phyloP scores from a whole-genome alignment of 2,113 vertebrate species.

The Cephalopterus ornatus region DNA sequence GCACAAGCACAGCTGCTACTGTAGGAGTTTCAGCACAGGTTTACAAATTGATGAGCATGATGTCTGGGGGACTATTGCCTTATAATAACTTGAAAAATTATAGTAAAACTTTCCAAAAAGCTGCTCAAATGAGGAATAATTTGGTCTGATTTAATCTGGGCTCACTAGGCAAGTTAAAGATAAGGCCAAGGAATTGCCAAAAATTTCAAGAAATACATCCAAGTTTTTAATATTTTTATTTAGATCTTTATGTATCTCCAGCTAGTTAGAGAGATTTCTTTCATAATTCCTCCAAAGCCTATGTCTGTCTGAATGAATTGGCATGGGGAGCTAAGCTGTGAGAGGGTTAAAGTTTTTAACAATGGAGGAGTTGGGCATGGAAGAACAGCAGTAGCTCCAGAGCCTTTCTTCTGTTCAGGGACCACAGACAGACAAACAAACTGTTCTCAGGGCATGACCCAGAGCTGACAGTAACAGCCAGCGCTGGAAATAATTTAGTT shows the following conservation, averaged over 20 bases:
- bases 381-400: not conserved
- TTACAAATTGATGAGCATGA: not conserved
- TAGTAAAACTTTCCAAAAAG: not conserved
- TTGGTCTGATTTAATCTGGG: not conserved
- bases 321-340: not conserved
- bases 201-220: not conserved
- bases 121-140: not conserved
- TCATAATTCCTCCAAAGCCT: not conserved
- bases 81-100: not conserved
- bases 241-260: not conserved
- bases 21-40: not conserved
- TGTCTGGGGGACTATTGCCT: not conserved
- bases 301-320: not conserved
- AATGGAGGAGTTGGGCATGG: not conserved
- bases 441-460: rapidly evolving
- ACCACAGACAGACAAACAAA: not conserved
- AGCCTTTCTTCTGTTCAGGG: not conserved
- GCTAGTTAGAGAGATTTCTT: not conserved
- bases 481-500: not conserved
- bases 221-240: not conserved
- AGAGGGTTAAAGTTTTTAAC: not conserved
- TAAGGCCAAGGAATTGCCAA: not conserved
- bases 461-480: not conserved
- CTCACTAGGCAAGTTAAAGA: not conserved
- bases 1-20: not conserved